Evolutionary conservation across 2,113 vertebrate species (phyloP).

Genomic region (Chionis minor): DNA sequence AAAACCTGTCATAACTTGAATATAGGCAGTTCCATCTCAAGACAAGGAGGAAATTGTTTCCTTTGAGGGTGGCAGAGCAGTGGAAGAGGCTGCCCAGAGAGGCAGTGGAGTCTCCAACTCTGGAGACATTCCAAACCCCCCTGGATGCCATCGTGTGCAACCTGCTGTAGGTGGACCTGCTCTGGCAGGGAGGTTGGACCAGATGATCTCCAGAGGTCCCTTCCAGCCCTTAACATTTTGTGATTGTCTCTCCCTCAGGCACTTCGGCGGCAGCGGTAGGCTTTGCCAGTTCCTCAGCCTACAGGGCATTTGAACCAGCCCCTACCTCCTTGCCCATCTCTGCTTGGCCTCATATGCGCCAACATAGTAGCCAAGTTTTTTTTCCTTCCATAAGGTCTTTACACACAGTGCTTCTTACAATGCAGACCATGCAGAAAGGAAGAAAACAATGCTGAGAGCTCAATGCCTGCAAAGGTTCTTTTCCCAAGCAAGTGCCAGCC

Average conservation of each 20-base stretch:
- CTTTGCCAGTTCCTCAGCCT: accelerated
- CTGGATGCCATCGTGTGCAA: too few relatives aligned
- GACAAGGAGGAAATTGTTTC: too few relatives aligned
- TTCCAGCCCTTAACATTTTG: too few relatives aligned
- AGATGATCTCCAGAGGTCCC: too few relatives aligned
- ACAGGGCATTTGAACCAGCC: accelerated
- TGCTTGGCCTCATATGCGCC: accelerated
- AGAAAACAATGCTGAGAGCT: accelerated
- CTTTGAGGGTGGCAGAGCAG: too few relatives aligned
- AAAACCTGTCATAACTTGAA: accelerated
- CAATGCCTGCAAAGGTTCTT: background rate
- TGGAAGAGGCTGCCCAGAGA: too few relatives aligned
- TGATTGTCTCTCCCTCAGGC: too few relatives aligned
- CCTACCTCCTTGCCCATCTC: accelerated
- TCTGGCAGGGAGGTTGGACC: too few relatives aligned
- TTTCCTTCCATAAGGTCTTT: background rate
- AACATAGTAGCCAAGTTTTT: accelerated
- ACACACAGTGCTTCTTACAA: accelerated
- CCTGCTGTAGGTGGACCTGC: too few relatives aligned
- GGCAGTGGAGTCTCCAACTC: too few relatives aligned
- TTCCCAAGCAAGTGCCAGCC: background rate
- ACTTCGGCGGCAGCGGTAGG: accelerated
- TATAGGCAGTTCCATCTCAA: too few relatives aligned
- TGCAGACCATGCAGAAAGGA: background rate
- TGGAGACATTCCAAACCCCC: too few relatives aligned